Percentiles rank a stretch among this genome's conserved stretches.
phyloP scores from a whole-genome alignment of 2,113 vertebrate species.

The Tonatia bakeri region DNA sequence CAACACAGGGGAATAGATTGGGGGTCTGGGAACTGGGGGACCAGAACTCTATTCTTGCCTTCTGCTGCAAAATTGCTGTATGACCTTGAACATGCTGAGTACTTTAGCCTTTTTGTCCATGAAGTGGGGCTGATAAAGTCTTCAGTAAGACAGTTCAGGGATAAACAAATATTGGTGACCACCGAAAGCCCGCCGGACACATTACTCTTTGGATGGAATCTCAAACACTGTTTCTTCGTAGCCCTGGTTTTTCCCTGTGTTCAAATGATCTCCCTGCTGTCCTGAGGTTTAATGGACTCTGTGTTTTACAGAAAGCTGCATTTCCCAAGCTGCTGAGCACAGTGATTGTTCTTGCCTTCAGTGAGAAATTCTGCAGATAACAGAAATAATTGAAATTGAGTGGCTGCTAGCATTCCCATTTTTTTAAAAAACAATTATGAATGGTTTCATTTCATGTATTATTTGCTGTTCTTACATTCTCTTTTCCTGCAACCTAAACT shows the following conservation, averaged over 20 bases:
- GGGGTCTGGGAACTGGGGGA: not conserved
- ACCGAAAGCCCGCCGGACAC: not conserved
- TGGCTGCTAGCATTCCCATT: slow-evolving; percentile 59
- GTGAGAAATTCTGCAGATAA: slow-evolving; percentile 72
- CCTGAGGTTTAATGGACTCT: not conserved
- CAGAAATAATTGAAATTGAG: slow-evolving; percentile 66
- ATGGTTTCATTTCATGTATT: slow-evolving; percentile 75
- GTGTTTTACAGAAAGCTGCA: slow-evolving; percentile 26
- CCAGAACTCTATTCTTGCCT: not conserved
- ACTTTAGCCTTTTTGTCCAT: not conserved
- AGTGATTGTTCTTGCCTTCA: slow-evolving; percentile 60
- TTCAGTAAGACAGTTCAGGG: not conserved
- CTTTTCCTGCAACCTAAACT: slow-evolving; percentile 52
- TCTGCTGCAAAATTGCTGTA: not conserved
- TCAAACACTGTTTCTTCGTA: not conserved
- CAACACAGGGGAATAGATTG: not conserved
- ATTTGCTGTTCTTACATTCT: slow-evolving; percentile 65
- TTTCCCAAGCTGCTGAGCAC: slow-evolving; percentile 57
- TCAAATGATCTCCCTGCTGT: slow-evolving; percentile 4
- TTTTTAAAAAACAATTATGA: slow-evolving; percentile 70
- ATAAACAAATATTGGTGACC: not conserved
- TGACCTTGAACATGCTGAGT: not conserved
- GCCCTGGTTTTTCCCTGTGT: not conserved
- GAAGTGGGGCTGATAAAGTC: slow-evolving; percentile 6
- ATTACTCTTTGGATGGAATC: not conserved